Base-by-base conservation (phyloP, 2,888 invertebrate species). In the Megalurothrips usitatus region DNA sequence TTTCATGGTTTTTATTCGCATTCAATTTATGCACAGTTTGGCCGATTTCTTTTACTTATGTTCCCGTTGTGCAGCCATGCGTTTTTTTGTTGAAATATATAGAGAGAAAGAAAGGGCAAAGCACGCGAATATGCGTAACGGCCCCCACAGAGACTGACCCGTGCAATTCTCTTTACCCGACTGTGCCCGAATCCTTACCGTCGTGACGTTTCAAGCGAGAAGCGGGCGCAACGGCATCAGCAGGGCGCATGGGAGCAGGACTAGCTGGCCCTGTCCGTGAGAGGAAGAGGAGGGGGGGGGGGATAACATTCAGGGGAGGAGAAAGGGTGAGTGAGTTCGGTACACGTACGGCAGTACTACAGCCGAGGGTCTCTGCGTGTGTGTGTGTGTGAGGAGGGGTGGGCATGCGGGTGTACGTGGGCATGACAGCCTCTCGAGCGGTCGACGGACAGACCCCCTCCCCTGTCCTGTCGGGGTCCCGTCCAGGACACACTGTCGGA, bases 371-470 rank as follows among this genome's bases (percentile, higher is more conserved):
- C 14, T 17, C 58, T 58, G 17, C 14, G 58, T 58, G 11, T 58
- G 58, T 58, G 58, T 58, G 58, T 58, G 52, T 17, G 52, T 17
- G 52, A 52, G 52, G 68, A n/a, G 68, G 11, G 68, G 23, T 8
- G 23, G 68, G 68, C 23, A 68, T 68, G 68, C 68, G 68, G 68
- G 68, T 68, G 68, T 26, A 68, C 26, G 68, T 68, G 68, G 68
- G 23, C 68, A 68, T 68, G 68, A 68, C 68, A 68, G 68, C 68
- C 68, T 68, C 68, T 68, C 68, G 6, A 52, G 58, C 19, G 34
- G 34, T 17, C 19, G 68, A 68, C 68, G 68, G 68, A 68, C 68
- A 11, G 68, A 68, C 68, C 68, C 23, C 68, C 23, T 23, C 63
- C n/a, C 63, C 63, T n/a, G 23, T 11, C 68, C 68, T 26, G 9